phyloP scores from a whole-genome alignment of 1,140 invertebrate species.

The Leptinotarsa undecemlineata region DNA sequence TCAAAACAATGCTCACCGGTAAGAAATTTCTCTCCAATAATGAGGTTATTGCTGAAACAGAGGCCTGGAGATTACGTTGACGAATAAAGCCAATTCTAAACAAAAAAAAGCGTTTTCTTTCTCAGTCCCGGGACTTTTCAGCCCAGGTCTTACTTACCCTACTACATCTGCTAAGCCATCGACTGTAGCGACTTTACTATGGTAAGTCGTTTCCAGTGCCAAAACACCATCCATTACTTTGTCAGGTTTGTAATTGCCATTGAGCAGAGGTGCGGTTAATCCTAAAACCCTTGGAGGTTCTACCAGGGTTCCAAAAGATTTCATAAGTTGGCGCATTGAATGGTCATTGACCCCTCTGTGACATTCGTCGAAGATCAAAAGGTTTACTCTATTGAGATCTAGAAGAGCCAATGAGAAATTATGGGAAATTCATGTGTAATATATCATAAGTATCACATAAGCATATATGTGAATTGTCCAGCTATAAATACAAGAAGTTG shows the following conservation, averaged over 20 bases:
- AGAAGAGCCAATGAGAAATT: constrained; percentile 13
- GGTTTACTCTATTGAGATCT: constrained; percentile 65
- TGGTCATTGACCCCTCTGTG: constrained; percentile 81
- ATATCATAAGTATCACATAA: not conserved
- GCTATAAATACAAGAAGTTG: too few species aligned
- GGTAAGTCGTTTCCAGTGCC: constrained; percentile 73
- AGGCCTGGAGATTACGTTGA: too few species aligned
- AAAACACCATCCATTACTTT: constrained; percentile 64
- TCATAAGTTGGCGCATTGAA: constrained; percentile 75
- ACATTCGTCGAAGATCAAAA: constrained; percentile 92
- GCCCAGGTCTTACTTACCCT: constrained; percentile 54
- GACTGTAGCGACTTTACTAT: constrained; percentile 72
- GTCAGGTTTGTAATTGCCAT: constrained; percentile 66
- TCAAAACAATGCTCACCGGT: too few species aligned
- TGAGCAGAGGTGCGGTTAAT: constrained; percentile 83
- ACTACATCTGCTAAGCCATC: constrained; percentile 66
- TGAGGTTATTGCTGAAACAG: too few species aligned
- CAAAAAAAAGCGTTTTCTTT: too few species aligned
- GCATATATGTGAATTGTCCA: too few species aligned
- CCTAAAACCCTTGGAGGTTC: constrained; percentile 74
- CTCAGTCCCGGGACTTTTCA: too few species aligned
- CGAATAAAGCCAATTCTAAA: too few species aligned
- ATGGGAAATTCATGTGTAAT: not conserved
- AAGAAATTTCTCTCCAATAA: too few species aligned
- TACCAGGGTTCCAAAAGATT: constrained; percentile 59